Conservation (phyloP, 92 coral and sea anemone genomes). For the Muricea muricata region DNA sequence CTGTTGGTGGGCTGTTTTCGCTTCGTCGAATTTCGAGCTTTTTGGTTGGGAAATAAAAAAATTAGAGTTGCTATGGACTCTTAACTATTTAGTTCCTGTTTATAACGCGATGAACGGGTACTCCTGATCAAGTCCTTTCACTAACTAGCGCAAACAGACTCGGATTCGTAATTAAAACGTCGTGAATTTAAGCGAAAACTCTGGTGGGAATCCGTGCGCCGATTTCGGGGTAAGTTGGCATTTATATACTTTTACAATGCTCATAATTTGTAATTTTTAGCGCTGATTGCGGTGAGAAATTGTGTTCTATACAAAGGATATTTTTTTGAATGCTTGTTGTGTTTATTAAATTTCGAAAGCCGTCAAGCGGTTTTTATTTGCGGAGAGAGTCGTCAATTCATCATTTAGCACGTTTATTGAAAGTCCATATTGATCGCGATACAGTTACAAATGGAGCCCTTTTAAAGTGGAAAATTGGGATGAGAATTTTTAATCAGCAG, state of each 20-base stretch:
- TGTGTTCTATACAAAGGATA: background rate
- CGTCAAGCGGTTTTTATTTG: constrained; percentile 15
- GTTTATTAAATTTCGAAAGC: background rate
- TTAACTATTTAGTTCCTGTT: constrained; percentile 10
- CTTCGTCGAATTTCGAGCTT: background rate
- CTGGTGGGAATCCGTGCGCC: background rate
- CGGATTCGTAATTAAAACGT: background rate
- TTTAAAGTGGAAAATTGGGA: background rate
- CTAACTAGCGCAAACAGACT: background rate
- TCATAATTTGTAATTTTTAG: background rate
- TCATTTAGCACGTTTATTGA: background rate
- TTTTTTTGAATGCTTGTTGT: background rate
- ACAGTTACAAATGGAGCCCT: background rate
- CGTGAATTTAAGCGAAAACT: constrained; percentile 10
- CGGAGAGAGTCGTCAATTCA: constrained; percentile 18
- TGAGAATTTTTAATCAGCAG: background rate
- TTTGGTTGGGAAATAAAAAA: background rate
- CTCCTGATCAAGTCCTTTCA: background rate
- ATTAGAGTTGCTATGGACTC: constrained; percentile 25
- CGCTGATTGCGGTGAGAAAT: background rate
- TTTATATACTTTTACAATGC: background rate
- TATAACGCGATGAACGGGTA: constrained; percentile 19
- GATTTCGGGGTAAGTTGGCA: background rate
- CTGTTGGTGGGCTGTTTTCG: background rate
- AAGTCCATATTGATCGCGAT: background rate